Evolutionary conservation across 92 coral and sea anemone species (phyloP).

Genomic region (Desmophyllum pertusum): DNA sequence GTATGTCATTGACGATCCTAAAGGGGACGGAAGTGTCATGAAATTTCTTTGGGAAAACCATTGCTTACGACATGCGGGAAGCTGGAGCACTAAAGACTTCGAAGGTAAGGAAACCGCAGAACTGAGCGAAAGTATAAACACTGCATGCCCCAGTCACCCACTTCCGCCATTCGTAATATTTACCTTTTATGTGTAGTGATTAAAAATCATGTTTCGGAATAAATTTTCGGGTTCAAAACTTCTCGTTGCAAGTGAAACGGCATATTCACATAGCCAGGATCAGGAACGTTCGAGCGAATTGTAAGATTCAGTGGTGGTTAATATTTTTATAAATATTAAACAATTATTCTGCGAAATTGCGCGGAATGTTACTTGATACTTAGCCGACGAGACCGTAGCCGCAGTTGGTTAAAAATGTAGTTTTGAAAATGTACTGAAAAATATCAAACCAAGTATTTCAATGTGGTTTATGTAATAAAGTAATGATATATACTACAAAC

Average conservation of each 20-base stretch:
- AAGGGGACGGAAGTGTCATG: background rate
- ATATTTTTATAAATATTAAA: too few species aligned
- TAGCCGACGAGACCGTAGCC: too few species aligned
- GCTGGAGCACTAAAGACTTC: constrained; percentile 39
- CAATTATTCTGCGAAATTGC: too few species aligned
- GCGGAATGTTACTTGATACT: too few species aligned
- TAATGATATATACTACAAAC: too few species aligned
- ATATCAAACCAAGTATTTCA: too few species aligned
- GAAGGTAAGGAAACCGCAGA: constrained; percentile 8
- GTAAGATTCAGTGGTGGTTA: too few species aligned
- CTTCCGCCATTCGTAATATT: background rate
- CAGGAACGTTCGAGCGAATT: too few species aligned
- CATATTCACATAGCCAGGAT: background rate
- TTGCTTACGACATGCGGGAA: constrained; percentile 55
- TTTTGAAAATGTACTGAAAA: too few species aligned
- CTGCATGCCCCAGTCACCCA: background rate
- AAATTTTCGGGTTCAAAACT: background rate
- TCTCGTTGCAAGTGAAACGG: background rate
- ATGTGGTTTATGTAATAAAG: too few species aligned
- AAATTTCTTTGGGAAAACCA: constrained; percentile 17
- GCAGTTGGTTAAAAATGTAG: too few species aligned
- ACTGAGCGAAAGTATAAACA: background rate
- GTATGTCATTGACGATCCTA: constrained; percentile 33
- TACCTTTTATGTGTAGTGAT: background rate
- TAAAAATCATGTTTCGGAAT: background rate